phyloP scores from a whole-genome alignment of 2,113 vertebrate species.

The Micromys minutus region DNA sequence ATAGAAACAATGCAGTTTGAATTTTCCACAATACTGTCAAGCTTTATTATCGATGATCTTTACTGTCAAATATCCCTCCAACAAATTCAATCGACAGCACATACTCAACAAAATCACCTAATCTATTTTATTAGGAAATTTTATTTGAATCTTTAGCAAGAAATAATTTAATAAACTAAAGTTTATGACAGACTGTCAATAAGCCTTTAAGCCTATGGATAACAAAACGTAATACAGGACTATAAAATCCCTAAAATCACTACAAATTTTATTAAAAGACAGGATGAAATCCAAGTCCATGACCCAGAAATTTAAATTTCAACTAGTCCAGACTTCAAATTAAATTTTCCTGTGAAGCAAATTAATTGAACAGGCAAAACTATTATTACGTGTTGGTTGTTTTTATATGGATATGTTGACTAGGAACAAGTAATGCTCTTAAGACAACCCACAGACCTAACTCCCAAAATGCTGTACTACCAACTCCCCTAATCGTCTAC shows the following conservation, averaged over 20 bases:
- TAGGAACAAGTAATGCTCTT: background rate
- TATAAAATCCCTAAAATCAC: slow-evolving; percentile 13
- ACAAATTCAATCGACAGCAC: background rate
- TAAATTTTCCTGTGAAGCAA: slow-evolving; percentile 47
- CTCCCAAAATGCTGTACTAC: slow-evolving; percentile 42
- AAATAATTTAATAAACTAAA: slow-evolving; percentile 49
- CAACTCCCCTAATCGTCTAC: slow-evolving; percentile 64
- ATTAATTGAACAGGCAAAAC: slow-evolving; percentile 15
- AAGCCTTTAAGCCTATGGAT: slow-evolving; percentile 28
- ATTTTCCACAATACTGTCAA: slow-evolving; percentile 37
- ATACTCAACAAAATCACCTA: background rate
- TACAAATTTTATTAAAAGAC: slow-evolving; percentile 39
- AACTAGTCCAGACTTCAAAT: slow-evolving; percentile 16
- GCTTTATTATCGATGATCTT: slow-evolving; percentile 25
- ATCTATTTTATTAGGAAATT: slow-evolving; percentile 26
- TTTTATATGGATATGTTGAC: slow-evolving; percentile 32
- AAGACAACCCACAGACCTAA: slow-evolving; percentile 56
- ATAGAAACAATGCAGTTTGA: slow-evolving; percentile 35
- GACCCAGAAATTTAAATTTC: background rate
- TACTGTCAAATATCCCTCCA: slow-evolving; percentile 11
- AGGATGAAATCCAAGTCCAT: slow-evolving; percentile 37
- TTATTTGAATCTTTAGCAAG: slow-evolving; percentile 35
- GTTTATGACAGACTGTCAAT: background rate
- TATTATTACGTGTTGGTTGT: slow-evolving; percentile 48
- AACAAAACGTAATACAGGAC: background rate